Percentiles rank a stretch among this genome's conserved stretches.
Evolutionary conservation across 2,797 vertebrate species (phyloP).

Genomic region (Austrolebias charrua): DNA sequence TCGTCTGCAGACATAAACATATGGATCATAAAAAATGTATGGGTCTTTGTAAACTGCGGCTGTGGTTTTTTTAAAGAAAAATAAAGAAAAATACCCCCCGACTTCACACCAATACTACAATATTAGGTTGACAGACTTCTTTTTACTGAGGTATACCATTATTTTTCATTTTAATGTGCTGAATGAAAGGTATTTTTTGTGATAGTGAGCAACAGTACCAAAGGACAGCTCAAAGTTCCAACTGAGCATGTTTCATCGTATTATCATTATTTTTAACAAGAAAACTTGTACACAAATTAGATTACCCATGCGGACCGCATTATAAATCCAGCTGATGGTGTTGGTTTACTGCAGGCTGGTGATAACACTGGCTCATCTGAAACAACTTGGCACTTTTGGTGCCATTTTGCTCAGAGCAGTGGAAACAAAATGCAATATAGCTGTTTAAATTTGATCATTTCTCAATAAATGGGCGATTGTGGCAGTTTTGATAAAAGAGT

Average conservation of each 20-base stretch:
- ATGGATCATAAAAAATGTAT: too few relatives aligned
- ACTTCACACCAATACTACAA: too few relatives aligned
- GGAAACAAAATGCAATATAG: conserved; percentile 33
- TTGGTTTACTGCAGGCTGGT: conserved; percentile 39
- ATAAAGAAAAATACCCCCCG: too few relatives aligned
- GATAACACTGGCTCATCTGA: conserved; percentile 39
- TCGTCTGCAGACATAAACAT: conserved; percentile 11
- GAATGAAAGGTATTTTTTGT: conserved; percentile 7
- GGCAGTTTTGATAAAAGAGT: too few relatives aligned
- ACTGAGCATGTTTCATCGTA: conserved; percentile 24
- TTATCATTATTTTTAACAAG: conserved; percentile 36
- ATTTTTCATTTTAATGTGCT: conserved; percentile 19
- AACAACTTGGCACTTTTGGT: conserved; percentile 32
- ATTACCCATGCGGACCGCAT: conserved; percentile 22
- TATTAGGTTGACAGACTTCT: too few relatives aligned
- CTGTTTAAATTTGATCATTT: conserved; percentile 44
- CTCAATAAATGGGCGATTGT: conserved; percentile 29
- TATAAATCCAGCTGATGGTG: conserved; percentile 23
- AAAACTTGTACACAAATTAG: conserved; percentile 39
- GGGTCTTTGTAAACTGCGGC: too few relatives aligned
- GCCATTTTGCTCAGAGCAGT: conserved; percentile 29
- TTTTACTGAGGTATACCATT: too few relatives aligned
- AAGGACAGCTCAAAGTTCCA: conserved; percentile 16
- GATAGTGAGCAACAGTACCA: conserved; percentile 24
- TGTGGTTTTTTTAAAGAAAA: too few relatives aligned